Evolutionary conservation across 2,888 invertebrate genomes (phyloP).

Genomic region (Hydrotaea diabolus): DNA sequence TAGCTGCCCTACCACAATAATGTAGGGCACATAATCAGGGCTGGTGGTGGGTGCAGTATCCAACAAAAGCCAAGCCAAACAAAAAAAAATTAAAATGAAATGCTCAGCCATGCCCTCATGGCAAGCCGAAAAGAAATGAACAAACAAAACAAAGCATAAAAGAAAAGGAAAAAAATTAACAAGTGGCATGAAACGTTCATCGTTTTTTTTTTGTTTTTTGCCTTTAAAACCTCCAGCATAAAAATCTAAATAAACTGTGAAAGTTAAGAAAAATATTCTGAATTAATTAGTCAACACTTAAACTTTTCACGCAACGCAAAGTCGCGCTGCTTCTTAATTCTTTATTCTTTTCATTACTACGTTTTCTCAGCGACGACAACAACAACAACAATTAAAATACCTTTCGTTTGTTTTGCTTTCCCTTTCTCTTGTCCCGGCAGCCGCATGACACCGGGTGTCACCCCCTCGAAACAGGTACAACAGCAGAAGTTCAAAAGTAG

Average conservation of each 20-base stretch:
- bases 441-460: not conserved
- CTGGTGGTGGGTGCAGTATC: not conserved
- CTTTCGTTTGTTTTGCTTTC: not conserved
- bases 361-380: not conserved
- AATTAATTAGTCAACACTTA: slow-evolving; percentile 66
- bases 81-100: not conserved
- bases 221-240: slow-evolving; percentile 9
- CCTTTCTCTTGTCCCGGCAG: not conserved
- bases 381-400: not conserved
- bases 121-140: not conserved
- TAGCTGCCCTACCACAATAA: no score
- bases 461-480: not conserved
- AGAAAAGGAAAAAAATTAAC: not conserved
- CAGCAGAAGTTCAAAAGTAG: slow-evolving; percentile 12
- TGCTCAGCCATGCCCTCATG: not conserved
- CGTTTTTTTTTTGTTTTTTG: no score
- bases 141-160: not conserved
- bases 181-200: not conserved
- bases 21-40: not conserved
- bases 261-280: slow-evolving; percentile 38
- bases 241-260: slow-evolving; percentile 41
- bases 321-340: slow-evolving; percentile 49
- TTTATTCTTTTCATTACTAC: slow-evolving; percentile 7
- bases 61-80: not conserved
- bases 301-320: slow-evolving; percentile 61